Evolutionary conservation across 2,113 vertebrate genomes (phyloP).

Genomic region (Prietella phreatophila): DNA sequence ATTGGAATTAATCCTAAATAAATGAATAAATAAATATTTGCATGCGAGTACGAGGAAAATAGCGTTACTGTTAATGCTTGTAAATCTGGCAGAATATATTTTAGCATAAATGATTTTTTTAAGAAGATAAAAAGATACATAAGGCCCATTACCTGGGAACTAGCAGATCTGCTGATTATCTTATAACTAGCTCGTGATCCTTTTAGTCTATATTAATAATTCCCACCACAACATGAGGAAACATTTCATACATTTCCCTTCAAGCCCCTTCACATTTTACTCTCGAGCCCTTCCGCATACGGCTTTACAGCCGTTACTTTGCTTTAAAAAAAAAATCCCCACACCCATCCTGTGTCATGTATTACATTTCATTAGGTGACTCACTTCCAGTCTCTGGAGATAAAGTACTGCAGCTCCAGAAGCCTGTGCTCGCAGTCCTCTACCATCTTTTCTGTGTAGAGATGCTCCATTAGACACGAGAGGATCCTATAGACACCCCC

Average conservation of each 20-base stretch:
- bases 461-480: constrained; percentile 94
- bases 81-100: not conserved
- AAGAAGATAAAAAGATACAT: too few relatives aligned
- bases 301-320: not conserved
- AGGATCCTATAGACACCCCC: constrained; percentile 80
- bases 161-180: too few relatives aligned
- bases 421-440: constrained; percentile 88
- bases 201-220: not conserved
- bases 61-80: not conserved
- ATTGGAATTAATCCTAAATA: too few relatives aligned
- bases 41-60: too few relatives aligned
- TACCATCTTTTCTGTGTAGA: constrained; percentile 98
- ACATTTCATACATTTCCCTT: not conserved
- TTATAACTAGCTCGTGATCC: not conserved
- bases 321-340: too few relatives aligned
- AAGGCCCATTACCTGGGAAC: too few relatives aligned
- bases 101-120: too few relatives aligned
- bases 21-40: too few relatives aligned
- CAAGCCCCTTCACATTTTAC: not conserved
- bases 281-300: not conserved
- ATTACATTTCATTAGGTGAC: constrained; percentile 46
- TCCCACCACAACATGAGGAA: not conserved
- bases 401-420: constrained; percentile 88
- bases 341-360: not conserved
- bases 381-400: constrained; percentile 98